phyloP scores from a whole-genome alignment of 2,888 invertebrate genomes.

The Steromphala cineraria region DNA sequence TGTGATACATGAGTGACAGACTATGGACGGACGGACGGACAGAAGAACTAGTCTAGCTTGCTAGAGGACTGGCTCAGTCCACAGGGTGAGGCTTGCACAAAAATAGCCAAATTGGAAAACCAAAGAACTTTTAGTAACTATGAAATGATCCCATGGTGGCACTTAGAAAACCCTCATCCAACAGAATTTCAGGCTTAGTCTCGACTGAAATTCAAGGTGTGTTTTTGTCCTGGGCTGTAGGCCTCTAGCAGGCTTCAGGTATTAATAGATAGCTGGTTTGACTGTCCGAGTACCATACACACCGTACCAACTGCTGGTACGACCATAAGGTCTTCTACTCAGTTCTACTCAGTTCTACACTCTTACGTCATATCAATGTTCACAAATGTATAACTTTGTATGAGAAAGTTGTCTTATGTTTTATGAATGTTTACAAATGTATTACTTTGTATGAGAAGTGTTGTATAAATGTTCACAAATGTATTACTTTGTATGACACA shows the following conservation, averaged over 20 bases:
- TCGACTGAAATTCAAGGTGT: background rate
- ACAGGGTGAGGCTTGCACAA: constrained; percentile 15
- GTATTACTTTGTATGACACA: no score
- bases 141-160: background rate
- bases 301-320: no score
- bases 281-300: no score
- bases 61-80: background rate
- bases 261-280: no score
- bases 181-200: constrained; percentile 7
- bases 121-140: constrained; percentile 4
- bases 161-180: constrained; percentile 16
- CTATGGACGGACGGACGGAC: background rate
- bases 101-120: background rate
- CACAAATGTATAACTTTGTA: no score
- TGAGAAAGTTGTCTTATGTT: no score
- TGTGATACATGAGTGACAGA: background rate
- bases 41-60: constrained; percentile 10
- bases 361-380: no score
- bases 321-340: no score
- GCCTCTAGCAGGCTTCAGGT: constrained; percentile 11
- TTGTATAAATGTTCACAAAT: no score
- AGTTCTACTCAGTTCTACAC: no score
- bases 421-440: no score
- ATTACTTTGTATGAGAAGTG: no score
- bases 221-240: background rate